These are phyloP conservation scores for mouse (Mus musculus) DNA, from an alignment of 2,113 vertebrate species.

Conservation along the genomic window GRCm39 chr13:5287501-5288000, in stretches of 20 bases:
- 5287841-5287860: background rate
- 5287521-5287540: background rate
- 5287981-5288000: accelerated
- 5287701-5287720: background rate
- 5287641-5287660: background rate
- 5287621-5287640: background rate
- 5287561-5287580: background rate
- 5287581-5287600: background rate
- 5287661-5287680: background rate
- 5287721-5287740: background rate
- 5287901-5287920: background rate
- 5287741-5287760: background rate
- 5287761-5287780: background rate
- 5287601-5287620: background rate
- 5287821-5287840: background rate
- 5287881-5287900: background rate
- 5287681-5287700: background rate
- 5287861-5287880: background rate
- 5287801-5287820: background rate
- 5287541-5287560: background rate
- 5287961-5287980: background rate
- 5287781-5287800: background rate
- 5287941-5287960: background rate
- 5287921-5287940: background rate
- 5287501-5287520: background rate